Conservation (phyloP, 2,888 invertebrate species). For the Hyposoter dolosus region DNA sequence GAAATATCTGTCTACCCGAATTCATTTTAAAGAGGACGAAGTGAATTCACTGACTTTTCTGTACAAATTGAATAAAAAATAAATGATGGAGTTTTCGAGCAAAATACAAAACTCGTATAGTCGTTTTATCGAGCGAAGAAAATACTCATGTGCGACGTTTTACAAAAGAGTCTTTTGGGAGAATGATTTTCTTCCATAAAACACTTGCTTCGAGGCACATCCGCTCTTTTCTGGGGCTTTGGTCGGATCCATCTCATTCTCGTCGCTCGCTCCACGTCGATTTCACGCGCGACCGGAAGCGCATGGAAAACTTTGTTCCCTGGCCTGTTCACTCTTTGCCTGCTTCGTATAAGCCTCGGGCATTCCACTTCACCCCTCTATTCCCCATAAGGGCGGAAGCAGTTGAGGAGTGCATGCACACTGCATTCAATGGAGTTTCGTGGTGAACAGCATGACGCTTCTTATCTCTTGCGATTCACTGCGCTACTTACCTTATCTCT, state of each 20-base stretch:
- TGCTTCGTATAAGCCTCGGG: slow-evolving; percentile 10
- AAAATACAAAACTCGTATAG: slow-evolving; percentile 9
- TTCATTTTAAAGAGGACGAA: neutral
- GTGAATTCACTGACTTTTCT: neutral
- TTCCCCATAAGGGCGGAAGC: neutral
- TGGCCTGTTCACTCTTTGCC: slow-evolving; percentile 16
- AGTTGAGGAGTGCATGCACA: slow-evolving; percentile 14
- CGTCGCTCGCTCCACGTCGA: slow-evolving; percentile 43
- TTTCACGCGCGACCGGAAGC: slow-evolving; percentile 33
- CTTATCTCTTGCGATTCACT: slow-evolving; percentile 60
- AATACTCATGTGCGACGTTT: slow-evolving; percentile 19
- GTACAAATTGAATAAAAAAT: neutral
- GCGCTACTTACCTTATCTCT: slow-evolving; percentile 25
- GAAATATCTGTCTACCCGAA: neutral
- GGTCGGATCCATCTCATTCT: slow-evolving; percentile 33
- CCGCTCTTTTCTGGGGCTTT: slow-evolving; percentile 21
- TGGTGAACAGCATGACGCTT: slow-evolving; percentile 49
- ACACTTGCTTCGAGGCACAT: slow-evolving; percentile 51
- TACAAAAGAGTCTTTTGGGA: slow-evolving; percentile 40
- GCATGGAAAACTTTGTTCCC: slow-evolving; percentile 50
- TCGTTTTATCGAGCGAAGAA: slow-evolving; percentile 7
- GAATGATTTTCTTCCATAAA: slow-evolving; percentile 55
- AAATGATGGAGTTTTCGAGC: slow-evolving; percentile 10
- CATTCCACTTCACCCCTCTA: slow-evolving; percentile 14
- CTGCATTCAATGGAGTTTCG: slow-evolving; percentile 50